Evolutionary conservation across 1,140 invertebrate genomes (phyloP).

Genomic region (Acyrthosiphon pisum): DNA sequence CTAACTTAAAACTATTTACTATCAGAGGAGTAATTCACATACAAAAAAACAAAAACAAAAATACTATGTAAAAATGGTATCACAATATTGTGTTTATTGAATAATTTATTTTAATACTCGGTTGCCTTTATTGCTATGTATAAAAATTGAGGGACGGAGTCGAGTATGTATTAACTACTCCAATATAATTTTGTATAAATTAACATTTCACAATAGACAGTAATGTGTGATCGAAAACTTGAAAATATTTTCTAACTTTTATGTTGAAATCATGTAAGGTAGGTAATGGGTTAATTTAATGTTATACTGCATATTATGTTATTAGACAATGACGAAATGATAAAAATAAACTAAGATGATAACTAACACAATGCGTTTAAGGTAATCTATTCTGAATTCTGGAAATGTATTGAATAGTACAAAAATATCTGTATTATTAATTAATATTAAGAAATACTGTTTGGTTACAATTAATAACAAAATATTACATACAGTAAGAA

Average conservation of each 20-base stretch:
- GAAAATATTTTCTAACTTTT: background rate
- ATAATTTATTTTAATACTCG: background rate
- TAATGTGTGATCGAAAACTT: background rate
- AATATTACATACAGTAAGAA: background rate
- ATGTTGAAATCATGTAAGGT: background rate
- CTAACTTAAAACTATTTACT: background rate
- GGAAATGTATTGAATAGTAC: background rate
- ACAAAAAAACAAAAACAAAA: background rate
- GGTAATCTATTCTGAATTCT: background rate
- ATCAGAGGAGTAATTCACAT: background rate
- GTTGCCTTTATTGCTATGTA: background rate
- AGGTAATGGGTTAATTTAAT: background rate
- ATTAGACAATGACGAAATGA: background rate
- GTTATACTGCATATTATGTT: background rate
- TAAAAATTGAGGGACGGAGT: background rate
- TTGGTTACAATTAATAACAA: constrained; percentile 1
- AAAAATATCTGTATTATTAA: background rate
- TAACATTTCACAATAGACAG: background rate
- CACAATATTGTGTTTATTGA: background rate
- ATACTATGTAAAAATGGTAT: background rate
- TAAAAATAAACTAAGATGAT: background rate
- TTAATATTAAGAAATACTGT: background rate
- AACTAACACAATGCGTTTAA: background rate
- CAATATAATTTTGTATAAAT: background rate
- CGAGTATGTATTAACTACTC: background rate